Evolutionary conservation across 2,888 invertebrate species (phyloP).

Genomic region (Euzophera pinguis): DNA sequence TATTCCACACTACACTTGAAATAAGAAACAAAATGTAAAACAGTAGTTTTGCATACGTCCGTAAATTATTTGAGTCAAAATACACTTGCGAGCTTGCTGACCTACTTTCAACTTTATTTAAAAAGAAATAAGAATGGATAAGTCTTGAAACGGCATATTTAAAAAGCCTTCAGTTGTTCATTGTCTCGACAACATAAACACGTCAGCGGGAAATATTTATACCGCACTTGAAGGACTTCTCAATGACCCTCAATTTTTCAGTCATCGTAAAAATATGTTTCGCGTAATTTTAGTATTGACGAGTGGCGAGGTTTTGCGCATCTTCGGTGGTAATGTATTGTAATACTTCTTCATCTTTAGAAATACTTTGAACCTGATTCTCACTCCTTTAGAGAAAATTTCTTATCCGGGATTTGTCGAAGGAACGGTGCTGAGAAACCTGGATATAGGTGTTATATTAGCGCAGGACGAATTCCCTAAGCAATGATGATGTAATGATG

Average conservation of each 20-base stretch:
- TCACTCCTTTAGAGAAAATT: too few species aligned
- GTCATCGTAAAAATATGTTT: constrained; percentile 19
- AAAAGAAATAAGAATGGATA: neutral
- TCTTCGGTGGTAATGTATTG: neutral
- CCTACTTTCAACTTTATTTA: neutral
- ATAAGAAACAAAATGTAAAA: constrained; percentile 10
- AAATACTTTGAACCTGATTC: too few species aligned
- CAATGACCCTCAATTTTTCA: constrained; percentile 25
- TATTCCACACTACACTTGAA: constrained; percentile 8
- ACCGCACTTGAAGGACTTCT: constrained; percentile 26
- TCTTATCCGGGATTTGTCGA: too few species aligned
- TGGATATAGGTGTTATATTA: too few species aligned
- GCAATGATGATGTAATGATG: too few species aligned
- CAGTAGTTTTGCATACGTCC: constrained; percentile 11
- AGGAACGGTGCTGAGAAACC: too few species aligned
- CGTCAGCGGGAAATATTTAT: constrained; percentile 49
- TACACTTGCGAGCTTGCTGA: neutral
- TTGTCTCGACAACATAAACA: constrained; percentile 52
- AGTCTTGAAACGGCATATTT: neutral
- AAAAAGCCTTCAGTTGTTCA: constrained; percentile 36
- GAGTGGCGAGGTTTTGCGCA: neutral
- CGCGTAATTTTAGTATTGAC: neutral
- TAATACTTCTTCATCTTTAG: too few species aligned
- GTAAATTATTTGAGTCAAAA: constrained; percentile 7
- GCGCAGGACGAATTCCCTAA: too few species aligned